Evolutionary conservation across 2,113 vertebrate species (phyloP), one percentile per base, ranked within the genome.

Genomic region (Heterocephalus glaber): DNA sequence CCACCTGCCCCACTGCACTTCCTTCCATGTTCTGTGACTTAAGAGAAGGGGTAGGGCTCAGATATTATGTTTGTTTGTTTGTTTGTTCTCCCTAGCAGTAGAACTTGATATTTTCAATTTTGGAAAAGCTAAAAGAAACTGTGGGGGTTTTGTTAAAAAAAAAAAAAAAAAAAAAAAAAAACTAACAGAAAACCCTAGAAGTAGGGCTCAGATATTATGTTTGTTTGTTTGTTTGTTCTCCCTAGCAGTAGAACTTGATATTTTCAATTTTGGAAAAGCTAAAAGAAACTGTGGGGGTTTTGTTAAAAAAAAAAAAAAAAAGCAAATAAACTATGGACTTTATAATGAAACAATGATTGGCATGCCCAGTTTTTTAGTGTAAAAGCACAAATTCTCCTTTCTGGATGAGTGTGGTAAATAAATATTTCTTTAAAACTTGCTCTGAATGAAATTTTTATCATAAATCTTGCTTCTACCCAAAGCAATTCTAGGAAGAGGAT

Each of bases 101-200:
- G 98, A 97, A 98, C 98, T 98, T 96, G 97, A 96, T 98, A 98
- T 98, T 98, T 98, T 98, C 97, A 95, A 98, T 98, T 98, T 98
- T 98, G 97, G 96, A 98, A 98, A 89, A 98, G 97, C 97, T 97
- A 93, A 98, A 97, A 96, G 97, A 98, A 98, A 98, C 96, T 95
- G 97, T 94, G 97, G 79, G 17, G 22, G 96, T 97, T 97, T 95
- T 97, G 52, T 97, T 95, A 89, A n/a, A n/a, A n/a, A n/a, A n/a
- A n/a, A n/a, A n/a, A n/a, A n/a, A n/a, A n/a, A n/a, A n/a, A n/a
- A n/a, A n/a, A n/a, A n/a, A n/a, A n/a, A n/a, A n/a, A n/a, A 56
- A 56, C n/a, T n/a, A n/a, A n/a, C n/a, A n/a, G n/a, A n/a, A n/a
- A n/a, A n/a, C n/a, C n/a, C n/a, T n/a, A n/a, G n/a, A n/a, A n/a